These are phyloP conservation scores for Orthonychiurus folsomi DNA, from an alignment of 2,888 invertebrate genomes.

Conservation along the genomic window DNA sequence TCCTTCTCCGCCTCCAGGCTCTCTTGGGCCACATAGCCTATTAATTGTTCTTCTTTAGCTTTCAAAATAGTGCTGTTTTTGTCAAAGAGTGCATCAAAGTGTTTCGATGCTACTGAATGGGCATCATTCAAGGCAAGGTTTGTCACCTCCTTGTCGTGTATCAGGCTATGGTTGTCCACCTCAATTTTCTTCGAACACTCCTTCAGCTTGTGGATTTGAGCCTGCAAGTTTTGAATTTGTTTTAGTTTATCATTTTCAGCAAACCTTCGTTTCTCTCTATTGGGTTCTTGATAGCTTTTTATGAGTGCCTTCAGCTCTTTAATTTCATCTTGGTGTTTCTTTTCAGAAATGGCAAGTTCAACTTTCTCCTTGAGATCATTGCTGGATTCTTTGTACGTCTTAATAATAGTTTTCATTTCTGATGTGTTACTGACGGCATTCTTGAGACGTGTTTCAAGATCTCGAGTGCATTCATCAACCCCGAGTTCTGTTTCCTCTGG, in stretches of 20 bases:
- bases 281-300: slow-evolving; percentile 80
- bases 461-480: slow-evolving; percentile 38
- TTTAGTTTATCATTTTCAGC: slow-evolving; percentile 90
- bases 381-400: slow-evolving; percentile 95
- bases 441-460: slow-evolving; percentile 42
- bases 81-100: slow-evolving; percentile 89
- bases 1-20: slow-evolving; percentile 89
- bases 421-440: slow-evolving; percentile 46
- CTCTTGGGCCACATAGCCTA: slow-evolving; percentile 91
- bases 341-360: slow-evolving; percentile 88
- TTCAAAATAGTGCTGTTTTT: slow-evolving; percentile 98
- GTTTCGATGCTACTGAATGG: slow-evolving; percentile 94
- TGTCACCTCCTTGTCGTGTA: slow-evolving; percentile 98
- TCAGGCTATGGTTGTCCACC: slow-evolving; percentile 87
- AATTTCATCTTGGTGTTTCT: slow-evolving; percentile 78
- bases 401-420: slow-evolving; percentile 83
- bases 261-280: slow-evolving; percentile 77
- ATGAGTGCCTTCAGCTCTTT: slow-evolving; percentile 79
- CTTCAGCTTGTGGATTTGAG: slow-evolving; percentile 55
- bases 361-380: slow-evolving; percentile 95
- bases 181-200: slow-evolving; percentile 56
- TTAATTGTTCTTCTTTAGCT: slow-evolving; percentile 92
- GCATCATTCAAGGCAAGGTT: slow-evolving; percentile 98
- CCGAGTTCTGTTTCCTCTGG: slow-evolving; percentile 3
- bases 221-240: slow-evolving; percentile 88